Percentiles rank a stretch among this genome's conserved stretches.
Evolutionary conservation across 2,797 vertebrate genomes (phyloP).

Genomic region (Cryptoprocta ferox): DNA sequence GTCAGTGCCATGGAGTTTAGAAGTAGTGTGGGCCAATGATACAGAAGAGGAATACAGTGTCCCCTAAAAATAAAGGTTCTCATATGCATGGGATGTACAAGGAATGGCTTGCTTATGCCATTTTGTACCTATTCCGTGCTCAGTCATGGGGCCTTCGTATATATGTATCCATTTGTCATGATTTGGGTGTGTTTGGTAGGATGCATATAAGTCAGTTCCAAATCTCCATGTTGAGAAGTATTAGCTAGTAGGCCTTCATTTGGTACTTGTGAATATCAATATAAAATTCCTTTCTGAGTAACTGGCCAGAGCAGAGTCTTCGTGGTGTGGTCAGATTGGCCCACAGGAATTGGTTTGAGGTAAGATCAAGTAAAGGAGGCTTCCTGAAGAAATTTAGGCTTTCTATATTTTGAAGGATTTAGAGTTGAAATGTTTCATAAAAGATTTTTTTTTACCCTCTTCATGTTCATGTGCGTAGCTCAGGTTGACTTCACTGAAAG

Average conservation of each 20-base stretch:
- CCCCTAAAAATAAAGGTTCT: neutral
- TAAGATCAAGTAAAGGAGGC: slow-evolving; percentile 17
- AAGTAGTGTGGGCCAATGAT: neutral
- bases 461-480: neutral
- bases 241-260: neutral
- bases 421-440: neutral
- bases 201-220: neutral
- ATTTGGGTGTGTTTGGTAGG: neutral
- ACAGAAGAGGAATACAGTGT: neutral
- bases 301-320: neutral
- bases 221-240: slow-evolving; percentile 17
- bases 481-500: slow-evolving; percentile 11
- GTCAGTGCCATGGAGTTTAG: neutral
- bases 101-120: neutral
- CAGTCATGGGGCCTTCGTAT: neutral
- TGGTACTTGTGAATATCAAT: neutral
- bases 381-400: slow-evolving; percentile 31
- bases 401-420: slow-evolving; percentile 32
- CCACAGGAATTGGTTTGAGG: slow-evolving; percentile 19
- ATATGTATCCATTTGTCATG: slow-evolving; percentile 6
- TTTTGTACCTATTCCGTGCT: neutral
- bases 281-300: slow-evolving; percentile 40
- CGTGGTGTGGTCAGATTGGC: neutral
- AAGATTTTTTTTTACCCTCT: neutral
- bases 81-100: neutral